A percentile compares a stretch with the other conserved stretches of the same genome.
These are phyloP conservation scores for Corapipo altera DNA, from an alignment of 2,113 vertebrate genomes.

Conservation along the genomic window DNA sequence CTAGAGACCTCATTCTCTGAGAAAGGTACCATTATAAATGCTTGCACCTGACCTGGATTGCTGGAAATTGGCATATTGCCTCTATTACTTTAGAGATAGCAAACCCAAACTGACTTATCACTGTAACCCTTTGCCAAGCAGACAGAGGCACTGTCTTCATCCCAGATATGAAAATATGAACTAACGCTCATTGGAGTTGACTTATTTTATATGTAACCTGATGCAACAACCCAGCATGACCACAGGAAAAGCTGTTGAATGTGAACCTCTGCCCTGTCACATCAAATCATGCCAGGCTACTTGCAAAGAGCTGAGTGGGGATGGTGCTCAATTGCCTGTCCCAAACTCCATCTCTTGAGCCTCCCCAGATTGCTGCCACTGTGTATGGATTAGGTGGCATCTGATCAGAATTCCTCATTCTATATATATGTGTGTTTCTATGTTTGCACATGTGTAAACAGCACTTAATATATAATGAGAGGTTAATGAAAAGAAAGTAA, in stretches of 20 bases:
- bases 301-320: neutral
- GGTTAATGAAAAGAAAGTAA: neutral
- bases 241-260: neutral
- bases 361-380: neutral
- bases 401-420: neutral
- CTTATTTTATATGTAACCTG: neutral
- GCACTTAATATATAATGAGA: neutral
- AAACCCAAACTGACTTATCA: neutral
- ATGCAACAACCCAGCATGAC: neutral
- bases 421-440: neutral
- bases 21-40: neutral
- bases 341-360: neutral
- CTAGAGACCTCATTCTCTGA: neutral
- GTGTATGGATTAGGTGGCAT: neutral
- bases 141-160: neutral
- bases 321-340: neutral
- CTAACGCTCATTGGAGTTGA: neutral
- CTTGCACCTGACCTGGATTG: neutral
- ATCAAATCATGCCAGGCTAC: neutral
- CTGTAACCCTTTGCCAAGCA: neutral
- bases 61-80: conserved; percentile 50
- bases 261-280: neutral
- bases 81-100: conserved; percentile 20
- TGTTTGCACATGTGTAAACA: neutral
- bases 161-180: neutral